Evolutionary conservation across 2,888 invertebrate genomes (phyloP).

Genomic region (Archaeoteleia sp.): DNA sequence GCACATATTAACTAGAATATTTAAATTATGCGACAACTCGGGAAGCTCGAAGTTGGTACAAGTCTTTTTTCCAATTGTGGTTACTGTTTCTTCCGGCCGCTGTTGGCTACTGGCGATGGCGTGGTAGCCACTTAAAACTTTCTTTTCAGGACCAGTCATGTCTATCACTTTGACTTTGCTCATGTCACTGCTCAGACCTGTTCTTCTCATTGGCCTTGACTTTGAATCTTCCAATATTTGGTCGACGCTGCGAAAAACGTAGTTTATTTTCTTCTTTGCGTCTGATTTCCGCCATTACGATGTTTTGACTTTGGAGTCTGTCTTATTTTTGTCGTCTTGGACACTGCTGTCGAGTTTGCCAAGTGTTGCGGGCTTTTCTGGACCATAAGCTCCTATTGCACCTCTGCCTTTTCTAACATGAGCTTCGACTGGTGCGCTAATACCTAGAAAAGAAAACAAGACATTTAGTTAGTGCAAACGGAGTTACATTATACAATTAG

Average conservation of each 20-base stretch:
- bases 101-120: conserved; percentile 85
- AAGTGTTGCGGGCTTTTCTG: conserved; percentile 84
- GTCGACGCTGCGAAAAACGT: conserved; percentile 89
- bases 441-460: too few species aligned
- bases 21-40: conserved; percentile 93
- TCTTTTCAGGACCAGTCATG: conserved; percentile 97
- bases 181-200: conserved; percentile 77
- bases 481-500: neutral
- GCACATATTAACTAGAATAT: conserved; percentile 92
- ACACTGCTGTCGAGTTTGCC: conserved; percentile 70
- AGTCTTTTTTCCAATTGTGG: conserved; percentile 77
- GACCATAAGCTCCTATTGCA: conserved; percentile 94
- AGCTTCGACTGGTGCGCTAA: conserved; percentile 96
- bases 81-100: conserved; percentile 77
- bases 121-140: conserved; percentile 94
- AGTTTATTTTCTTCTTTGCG: conserved; percentile 81
- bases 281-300: conserved; percentile 84
- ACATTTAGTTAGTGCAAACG: too few species aligned
- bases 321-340: conserved; percentile 76
- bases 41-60: conserved; percentile 86
- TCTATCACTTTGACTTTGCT: conserved; percentile 98
- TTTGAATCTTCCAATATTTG: conserved; percentile 93
- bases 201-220: conserved; percentile 74
- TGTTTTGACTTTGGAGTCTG: conserved; percentile 79
- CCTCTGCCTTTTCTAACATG: conserved; percentile 94